Conservation (phyloP, 1,140 invertebrate genomes). For the Papilio aristodemus region DNA sequence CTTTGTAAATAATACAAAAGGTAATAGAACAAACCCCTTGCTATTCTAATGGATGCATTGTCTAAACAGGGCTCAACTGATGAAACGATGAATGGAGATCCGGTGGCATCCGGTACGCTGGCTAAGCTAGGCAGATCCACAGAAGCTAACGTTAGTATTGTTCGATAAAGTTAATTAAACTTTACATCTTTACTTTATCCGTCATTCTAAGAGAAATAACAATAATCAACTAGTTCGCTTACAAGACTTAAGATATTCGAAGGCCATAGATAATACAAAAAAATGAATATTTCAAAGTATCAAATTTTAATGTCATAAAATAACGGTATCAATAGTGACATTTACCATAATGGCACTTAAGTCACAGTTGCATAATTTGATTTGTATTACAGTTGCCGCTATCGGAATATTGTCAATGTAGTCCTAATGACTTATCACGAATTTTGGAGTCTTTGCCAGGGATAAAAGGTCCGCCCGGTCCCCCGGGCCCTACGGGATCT, state of each 20-base stretch:
- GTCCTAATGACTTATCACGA: conserved; percentile 60
- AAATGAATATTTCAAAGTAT: no score
- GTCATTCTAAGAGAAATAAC: neutral
- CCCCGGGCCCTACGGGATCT: conserved; percentile 81
- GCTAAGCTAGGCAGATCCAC: conserved; percentile 32
- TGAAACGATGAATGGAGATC: conserved; percentile 39
- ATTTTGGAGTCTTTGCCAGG: conserved; percentile 80
- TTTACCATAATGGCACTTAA: no score
- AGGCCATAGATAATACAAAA: neutral
- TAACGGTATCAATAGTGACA: no score
- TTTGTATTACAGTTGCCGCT: conserved; percentile 41
- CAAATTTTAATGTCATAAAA: no score
- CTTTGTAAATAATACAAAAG: conserved; percentile 14
- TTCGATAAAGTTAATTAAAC: neutral
- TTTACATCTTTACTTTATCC: neutral
- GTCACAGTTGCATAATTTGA: neutral
- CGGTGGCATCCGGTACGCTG: conserved; percentile 42
- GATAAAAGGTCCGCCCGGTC: conserved; percentile 85
- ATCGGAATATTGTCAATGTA: conserved; percentile 63
- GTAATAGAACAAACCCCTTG: conserved; percentile 33
- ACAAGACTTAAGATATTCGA: neutral
- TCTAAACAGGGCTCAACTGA: conserved; percentile 43
- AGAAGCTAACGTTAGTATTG: conserved; percentile 25
- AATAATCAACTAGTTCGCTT: neutral
- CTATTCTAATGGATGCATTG: conserved; percentile 45